Conservation (phyloP, 2,113 vertebrate genomes). For the Phrynocephalus versicolor region DNA sequence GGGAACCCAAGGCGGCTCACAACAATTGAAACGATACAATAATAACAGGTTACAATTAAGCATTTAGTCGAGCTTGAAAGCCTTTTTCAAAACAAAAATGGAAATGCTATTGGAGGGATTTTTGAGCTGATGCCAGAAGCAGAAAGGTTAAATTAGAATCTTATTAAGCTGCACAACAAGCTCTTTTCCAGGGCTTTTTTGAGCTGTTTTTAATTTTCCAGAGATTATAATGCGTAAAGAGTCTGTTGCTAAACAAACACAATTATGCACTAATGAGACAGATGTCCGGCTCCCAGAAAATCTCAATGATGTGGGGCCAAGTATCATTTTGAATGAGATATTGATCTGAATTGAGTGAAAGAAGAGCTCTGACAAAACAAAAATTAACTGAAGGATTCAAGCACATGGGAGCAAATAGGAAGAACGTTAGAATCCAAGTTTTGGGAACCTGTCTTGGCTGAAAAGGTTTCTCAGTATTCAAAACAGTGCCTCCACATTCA, state of each 20-base stretch:
- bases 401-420: constrained; percentile 1
- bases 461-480: constrained; percentile 28
- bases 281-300: constrained; percentile 46
- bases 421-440: constrained; percentile 3
- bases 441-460: constrained; percentile 18
- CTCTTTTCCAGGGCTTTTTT: neutral
- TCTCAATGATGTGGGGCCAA: constrained; percentile 34
- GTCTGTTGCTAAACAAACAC: constrained; percentile 50
- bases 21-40: no score
- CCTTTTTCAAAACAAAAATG: neutral
- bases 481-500: neutral
- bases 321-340: constrained; percentile 51
- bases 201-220: neutral
- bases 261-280: constrained; percentile 36
- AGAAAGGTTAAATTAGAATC: neutral
- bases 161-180: neutral
- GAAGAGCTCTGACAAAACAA: constrained; percentile 4
- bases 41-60: no score
- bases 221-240: constrained; percentile 6
- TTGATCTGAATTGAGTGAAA: constrained; percentile 49
- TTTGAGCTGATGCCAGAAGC: neutral
- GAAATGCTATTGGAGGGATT: neutral
- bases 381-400: constrained; percentile 33
- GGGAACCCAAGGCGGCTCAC: no score
- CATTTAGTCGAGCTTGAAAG: no score